Evolutionary conservation across 2,888 invertebrate species (phyloP).

Genomic region (Caenorhabditis sinica): DNA sequence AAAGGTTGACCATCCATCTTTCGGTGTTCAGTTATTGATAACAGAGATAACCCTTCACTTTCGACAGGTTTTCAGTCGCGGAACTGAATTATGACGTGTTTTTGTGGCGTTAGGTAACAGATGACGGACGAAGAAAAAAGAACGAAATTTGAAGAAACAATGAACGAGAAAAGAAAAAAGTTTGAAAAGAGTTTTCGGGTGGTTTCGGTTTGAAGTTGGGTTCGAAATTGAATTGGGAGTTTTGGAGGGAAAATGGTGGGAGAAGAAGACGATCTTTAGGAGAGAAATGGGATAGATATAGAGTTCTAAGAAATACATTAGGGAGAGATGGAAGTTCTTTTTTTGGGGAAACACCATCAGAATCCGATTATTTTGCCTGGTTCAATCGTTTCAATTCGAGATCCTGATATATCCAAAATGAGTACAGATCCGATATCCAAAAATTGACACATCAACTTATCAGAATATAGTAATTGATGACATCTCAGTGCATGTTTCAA

Average conservation of each 20-base stretch:
- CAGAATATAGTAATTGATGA: no score
- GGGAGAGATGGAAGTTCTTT: background rate
- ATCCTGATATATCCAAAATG: no score
- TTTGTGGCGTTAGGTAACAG: slow-evolving; percentile 6
- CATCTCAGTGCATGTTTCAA: no score
- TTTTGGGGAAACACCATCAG: background rate
- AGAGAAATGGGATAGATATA: slow-evolving; percentile 1
- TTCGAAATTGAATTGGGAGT: slow-evolving; percentile 33
- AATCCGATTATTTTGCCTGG: no score
- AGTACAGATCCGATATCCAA: no score
- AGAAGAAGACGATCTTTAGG: background rate
- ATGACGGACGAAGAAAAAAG: slow-evolving; percentile 16
- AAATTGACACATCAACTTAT: no score
- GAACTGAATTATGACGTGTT: slow-evolving; percentile 44
- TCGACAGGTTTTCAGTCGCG: slow-evolving; percentile 55
- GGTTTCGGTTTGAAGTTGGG: slow-evolving; percentile 36
- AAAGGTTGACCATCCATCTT: background rate
- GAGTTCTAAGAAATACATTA: background rate
- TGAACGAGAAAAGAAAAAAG: slow-evolving; percentile 1
- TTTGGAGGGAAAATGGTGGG: background rate
- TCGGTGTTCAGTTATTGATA: slow-evolving; percentile 32
- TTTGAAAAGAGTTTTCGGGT: background rate
- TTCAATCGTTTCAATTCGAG: no score
- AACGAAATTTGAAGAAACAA: slow-evolving; percentile 20
- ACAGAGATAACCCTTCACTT: background rate